A percentile compares a stretch with the other conserved stretches of the same genome.
These are phyloP conservation scores for Siniperca knerii DNA, from an alignment of 2,113 vertebrate species.

Conservation along the genomic window DNA sequence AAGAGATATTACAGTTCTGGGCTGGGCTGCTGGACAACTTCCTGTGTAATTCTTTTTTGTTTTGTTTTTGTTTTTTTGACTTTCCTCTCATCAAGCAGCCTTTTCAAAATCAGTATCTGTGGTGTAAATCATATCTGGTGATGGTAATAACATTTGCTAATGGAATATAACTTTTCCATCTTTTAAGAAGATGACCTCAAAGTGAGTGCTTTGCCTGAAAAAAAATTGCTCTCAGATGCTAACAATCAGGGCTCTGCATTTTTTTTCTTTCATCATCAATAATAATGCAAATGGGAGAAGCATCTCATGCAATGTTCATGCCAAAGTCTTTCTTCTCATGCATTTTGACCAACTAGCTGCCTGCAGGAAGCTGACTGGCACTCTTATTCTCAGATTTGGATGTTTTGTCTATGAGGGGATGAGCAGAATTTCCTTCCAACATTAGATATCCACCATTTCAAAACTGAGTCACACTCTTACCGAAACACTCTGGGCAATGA, in stretches of 20 bases:
- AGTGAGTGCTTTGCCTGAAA: not conserved
- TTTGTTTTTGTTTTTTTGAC: not conserved
- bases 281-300: not conserved
- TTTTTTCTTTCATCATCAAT: conserved; percentile 4
- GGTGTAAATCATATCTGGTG: conserved; percentile 9
- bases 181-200: not conserved
- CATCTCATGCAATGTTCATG: not conserved
- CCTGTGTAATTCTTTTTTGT: not conserved
- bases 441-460: not conserved
- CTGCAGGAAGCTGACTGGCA: not conserved
- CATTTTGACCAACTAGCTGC: not conserved
- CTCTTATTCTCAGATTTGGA: not conserved
- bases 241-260: conserved; percentile 4
- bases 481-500: conserved; percentile 2
- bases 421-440: not conserved
- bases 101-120: not conserved
- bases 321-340: not conserved
- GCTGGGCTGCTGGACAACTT: too few relatives aligned
- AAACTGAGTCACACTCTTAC: conserved; percentile 5
- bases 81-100: not conserved
- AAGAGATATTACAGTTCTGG: not conserved
- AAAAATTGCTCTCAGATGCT: not conserved
- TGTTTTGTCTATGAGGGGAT: not conserved
- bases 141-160: not conserved
- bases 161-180: conserved; percentile 17